phyloP scores from a whole-genome alignment of 2,797 vertebrate genomes.

The Phalanger gymnotis region DNA sequence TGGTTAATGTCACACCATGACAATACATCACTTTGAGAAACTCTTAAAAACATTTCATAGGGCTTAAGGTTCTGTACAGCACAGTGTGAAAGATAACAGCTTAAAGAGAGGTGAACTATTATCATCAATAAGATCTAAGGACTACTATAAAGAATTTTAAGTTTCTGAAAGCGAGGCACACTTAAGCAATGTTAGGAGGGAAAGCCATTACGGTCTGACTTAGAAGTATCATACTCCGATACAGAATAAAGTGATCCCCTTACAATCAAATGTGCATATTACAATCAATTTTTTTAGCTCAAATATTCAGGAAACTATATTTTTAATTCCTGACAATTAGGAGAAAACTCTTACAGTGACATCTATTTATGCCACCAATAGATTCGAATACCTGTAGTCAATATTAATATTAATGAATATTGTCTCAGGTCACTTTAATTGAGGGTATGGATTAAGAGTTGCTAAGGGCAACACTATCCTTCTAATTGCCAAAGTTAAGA shows the following conservation, averaged over 20 bases:
- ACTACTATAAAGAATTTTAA: neutral
- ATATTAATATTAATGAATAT: neutral
- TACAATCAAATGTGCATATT: neutral
- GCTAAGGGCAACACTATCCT: neutral
- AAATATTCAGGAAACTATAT: neutral
- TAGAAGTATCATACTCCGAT: neutral
- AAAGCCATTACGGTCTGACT: neutral
- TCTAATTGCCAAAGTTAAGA: neutral
- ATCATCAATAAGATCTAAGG: neutral
- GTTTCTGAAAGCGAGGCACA: neutral
- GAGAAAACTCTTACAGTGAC: neutral
- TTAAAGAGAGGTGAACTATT: neutral
- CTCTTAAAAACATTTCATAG: neutral
- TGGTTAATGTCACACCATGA: neutral
- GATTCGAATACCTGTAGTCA: neutral
- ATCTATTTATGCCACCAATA: neutral
- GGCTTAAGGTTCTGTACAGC: neutral
- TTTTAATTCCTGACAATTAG: neutral
- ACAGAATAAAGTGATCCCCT: neutral
- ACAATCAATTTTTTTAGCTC: neutral
- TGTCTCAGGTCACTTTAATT: neutral
- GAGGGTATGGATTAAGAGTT: neutral
- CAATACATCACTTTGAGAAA: neutral
- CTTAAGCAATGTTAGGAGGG: neutral
- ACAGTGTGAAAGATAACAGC: neutral